Conservation (phyloP, 2,113 vertebrate genomes). For the Eurystomus gularis region DNA sequence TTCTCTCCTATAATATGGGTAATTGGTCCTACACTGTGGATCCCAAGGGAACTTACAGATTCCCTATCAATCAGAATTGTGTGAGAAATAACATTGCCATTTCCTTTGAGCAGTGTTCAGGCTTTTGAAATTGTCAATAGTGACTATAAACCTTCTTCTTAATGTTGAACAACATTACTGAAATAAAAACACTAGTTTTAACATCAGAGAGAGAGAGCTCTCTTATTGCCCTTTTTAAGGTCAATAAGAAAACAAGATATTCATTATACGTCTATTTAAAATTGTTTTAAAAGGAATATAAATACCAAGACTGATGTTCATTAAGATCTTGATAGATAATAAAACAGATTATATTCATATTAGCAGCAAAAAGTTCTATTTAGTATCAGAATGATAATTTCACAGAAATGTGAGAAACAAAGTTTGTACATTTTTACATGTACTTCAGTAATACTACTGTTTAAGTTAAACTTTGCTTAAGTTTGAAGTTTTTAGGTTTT, state of each 20-base stretch:
- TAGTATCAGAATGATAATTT: neutral
- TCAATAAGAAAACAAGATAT: neutral
- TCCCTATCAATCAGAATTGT: neutral
- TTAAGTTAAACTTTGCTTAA: neutral
- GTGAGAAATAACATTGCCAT: neutral
- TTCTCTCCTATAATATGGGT: neutral
- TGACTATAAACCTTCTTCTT: neutral
- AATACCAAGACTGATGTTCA: neutral
- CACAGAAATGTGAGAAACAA: neutral
- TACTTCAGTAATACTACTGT: neutral
- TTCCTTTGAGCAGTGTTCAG: neutral
- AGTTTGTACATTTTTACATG: neutral
- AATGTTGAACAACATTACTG: neutral
- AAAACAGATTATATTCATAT: neutral
- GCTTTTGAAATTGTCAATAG: neutral
- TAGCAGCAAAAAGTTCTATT: neutral
- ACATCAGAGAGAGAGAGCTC: neutral
- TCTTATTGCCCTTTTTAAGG: neutral
- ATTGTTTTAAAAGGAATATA: neutral
- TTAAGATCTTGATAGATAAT: neutral
- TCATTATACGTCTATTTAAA: neutral
- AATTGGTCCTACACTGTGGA: neutral
- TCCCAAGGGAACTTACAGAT: neutral
- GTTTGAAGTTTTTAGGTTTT: neutral
- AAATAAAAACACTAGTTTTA: neutral